Base-by-base conservation (phyloP, 2,888 invertebrate species). In the Junonia oenone region DNA sequence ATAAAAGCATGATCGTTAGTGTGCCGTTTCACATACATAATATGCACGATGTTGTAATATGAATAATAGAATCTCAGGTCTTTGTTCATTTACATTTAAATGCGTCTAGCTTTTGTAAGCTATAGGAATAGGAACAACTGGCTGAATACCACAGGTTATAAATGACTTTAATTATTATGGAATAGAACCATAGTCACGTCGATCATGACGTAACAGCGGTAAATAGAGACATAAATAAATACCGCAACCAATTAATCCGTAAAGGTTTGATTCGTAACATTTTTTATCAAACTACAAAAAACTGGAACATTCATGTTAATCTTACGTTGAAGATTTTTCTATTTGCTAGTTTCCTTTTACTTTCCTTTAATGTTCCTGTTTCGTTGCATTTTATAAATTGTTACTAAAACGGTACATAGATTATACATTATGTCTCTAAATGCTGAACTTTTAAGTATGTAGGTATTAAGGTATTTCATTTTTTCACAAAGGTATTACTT, bases 161-260 rank as follows among this genome's bases (percentile, higher is more conserved):
- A 40, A 19, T 11, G 17, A n/a, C 11, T 19, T 5, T 11, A 40
- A 19, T 17, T 40, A 40, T 40, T 40, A 40, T 40, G 19, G 38
- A 40, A 40, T 6, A 6, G 13, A 27, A 29, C 27, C 27, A 14
- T 29, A 15, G 14, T 14, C 27, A 29, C 1, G 26, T 45, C 8
- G 9, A 15, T 27, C 27, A 9, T 45, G 45, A 45, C 2, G 45
- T 45, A 26, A 35, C 19, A 19, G 13, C n/a, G 47, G 33, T 19
- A 19, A 48, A 48, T 48, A 48, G 33, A 48, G 47, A 35, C 47
- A 35, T 48, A 48, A 48, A 35, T 35, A 47, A 33, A 33, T 38
- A 38, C 33, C 8, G 33, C 33, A 11, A 33, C 47, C 19, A 33
- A 47, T 47, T 47, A 47, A 47, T 47, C 31, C 2, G 47, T 47